Evolutionary conservation across 1,140 invertebrate genomes (phyloP).

Genomic region (Pararge aegeria): DNA sequence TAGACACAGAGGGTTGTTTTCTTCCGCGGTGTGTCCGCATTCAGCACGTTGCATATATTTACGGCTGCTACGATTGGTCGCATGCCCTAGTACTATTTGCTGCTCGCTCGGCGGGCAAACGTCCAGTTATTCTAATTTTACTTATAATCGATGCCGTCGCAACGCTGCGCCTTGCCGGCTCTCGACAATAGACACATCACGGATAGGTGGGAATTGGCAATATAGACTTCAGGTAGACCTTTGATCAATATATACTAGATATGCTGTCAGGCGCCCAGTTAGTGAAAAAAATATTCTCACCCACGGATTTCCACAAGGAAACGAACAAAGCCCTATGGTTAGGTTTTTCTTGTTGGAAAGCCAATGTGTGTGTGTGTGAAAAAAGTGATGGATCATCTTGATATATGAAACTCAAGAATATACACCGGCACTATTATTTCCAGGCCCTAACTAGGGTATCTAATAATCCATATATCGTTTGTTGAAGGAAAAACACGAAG

Average conservation of each 20-base stretch:
- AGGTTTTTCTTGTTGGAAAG: too few species aligned
- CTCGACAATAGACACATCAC: conserved; percentile 65
- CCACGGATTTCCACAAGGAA: too few species aligned
- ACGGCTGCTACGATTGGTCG: conserved; percentile 69
- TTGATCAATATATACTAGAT: background rate
- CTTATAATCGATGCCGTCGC: conserved; percentile 75
- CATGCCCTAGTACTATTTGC: conserved; percentile 78
- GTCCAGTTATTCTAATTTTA: conserved; percentile 79
- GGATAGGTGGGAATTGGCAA: conserved; percentile 45
- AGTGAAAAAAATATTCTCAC: too few species aligned
- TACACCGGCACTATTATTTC: too few species aligned
- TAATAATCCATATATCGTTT: too few species aligned
- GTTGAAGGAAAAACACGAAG: too few species aligned
- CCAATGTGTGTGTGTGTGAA: too few species aligned
- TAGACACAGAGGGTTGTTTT: conserved; percentile 28
- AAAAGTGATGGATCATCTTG: too few species aligned
- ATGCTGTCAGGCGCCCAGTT: too few species aligned
- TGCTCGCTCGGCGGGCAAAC: conserved; percentile 68
- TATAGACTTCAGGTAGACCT: conserved; percentile 7
- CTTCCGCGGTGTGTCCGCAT: conserved; percentile 56
- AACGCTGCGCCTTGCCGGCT: conserved; percentile 61
- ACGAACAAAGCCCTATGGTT: too few species aligned
- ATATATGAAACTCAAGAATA: too few species aligned
- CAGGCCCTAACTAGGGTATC: too few species aligned
- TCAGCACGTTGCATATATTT: conserved; percentile 67